Conservation (phyloP, 2,113 vertebrate genomes). For the Polyodon spathula region DNA sequence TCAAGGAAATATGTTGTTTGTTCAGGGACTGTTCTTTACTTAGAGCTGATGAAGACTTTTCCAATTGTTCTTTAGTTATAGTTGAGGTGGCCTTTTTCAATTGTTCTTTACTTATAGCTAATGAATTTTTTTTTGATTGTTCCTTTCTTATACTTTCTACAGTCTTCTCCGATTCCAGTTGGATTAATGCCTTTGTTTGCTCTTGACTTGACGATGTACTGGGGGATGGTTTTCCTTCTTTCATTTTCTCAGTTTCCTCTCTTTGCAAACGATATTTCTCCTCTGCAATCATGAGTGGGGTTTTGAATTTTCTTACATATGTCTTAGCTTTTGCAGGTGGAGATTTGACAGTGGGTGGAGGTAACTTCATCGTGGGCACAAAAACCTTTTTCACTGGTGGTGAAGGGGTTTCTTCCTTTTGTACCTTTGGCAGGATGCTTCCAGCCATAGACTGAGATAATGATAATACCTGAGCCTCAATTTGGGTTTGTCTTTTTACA, state of each 20-base stretch:
- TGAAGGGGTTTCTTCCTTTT: slow-evolving; percentile 29
- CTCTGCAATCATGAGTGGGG: slow-evolving; percentile 80
- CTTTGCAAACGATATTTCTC: slow-evolving; percentile 66
- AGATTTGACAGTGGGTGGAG: slow-evolving; percentile 54
- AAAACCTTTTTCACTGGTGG: slow-evolving; percentile 40
- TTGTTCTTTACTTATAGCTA: slow-evolving; percentile 20
- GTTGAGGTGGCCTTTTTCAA: no score
- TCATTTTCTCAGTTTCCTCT: slow-evolving; percentile 57
- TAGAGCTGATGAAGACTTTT: no score
- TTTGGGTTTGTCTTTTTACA: not conserved
- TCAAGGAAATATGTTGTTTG: no score
- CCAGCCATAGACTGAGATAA: slow-evolving; percentile 31
- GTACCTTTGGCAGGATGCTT: slow-evolving; percentile 21
- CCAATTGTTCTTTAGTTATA: no score
- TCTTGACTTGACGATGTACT: slow-evolving; percentile 37
- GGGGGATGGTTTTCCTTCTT: slow-evolving; percentile 31
- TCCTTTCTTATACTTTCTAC: slow-evolving; percentile 28
- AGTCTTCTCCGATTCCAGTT: slow-evolving; percentile 40
- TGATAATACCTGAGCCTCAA: slow-evolving; percentile 28
- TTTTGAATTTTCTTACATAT: slow-evolving; percentile 71
- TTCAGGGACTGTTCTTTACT: no score
- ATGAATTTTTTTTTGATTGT: slow-evolving; percentile 31
- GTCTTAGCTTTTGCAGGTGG: slow-evolving; percentile 53
- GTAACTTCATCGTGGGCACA: slow-evolving; percentile 55
- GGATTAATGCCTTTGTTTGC: slow-evolving; percentile 36